phyloP scores from a whole-genome alignment of 1,140 invertebrate species.

The Ylistrum balloti region DNA sequence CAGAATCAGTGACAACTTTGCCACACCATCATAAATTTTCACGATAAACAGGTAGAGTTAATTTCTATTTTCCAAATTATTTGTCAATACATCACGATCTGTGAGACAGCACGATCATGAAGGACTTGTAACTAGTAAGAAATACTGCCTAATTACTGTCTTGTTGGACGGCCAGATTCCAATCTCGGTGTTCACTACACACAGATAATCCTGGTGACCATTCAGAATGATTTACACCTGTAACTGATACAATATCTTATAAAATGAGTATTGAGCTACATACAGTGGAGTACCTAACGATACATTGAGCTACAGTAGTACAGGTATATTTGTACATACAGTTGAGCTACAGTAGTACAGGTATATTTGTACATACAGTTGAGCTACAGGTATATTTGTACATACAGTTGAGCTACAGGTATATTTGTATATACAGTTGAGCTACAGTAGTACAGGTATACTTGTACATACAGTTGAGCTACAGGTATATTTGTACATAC shows the following conservation, averaged over 20 bases:
- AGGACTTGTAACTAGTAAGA: not conserved
- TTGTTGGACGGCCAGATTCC: not conserved
- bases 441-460: too few species aligned
- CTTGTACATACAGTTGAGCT: not conserved
- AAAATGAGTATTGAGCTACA: not conserved
- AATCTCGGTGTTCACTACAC: not conserved
- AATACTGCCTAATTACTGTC: not conserved
- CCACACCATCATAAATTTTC: not conserved
- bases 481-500: not conserved
- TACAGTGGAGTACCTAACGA: too few species aligned
- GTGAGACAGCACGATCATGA: not conserved
- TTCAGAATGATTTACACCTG: not conserved
- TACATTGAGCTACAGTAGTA: too few species aligned
- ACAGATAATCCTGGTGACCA: not conserved
- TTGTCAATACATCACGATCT: not conserved
- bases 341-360: too few species aligned
- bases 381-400: not conserved
- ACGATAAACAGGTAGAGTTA: constrained; percentile 25
- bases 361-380: not conserved
- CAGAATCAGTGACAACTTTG: not conserved
- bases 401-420: not conserved
- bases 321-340: not conserved
- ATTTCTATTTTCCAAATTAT: constrained; percentile 22
- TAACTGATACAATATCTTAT: not conserved
- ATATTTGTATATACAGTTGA: not conserved